Evolutionary conservation across 2,113 vertebrate genomes (phyloP).

Genomic region (Rhinoderma darwinii): DNA sequence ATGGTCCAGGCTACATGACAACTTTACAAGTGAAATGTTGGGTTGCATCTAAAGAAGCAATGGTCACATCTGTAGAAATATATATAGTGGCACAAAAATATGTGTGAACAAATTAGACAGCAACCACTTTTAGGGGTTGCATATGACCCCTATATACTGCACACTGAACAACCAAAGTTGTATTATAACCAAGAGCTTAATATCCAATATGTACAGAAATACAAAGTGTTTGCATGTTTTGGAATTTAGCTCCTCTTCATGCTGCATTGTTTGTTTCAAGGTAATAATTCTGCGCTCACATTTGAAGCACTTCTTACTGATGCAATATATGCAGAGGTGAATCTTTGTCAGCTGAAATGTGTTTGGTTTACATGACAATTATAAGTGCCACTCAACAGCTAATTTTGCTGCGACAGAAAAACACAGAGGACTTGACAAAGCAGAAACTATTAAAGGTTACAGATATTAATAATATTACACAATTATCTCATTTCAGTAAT

Average conservation of each 20-base stretch:
- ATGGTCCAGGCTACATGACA: too few species aligned
- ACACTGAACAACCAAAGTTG: too few species aligned
- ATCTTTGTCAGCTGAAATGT: slow-evolving; percentile 7
- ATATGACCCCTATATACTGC: too few species aligned
- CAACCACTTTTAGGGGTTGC: too few species aligned
- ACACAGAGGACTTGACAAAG: background rate
- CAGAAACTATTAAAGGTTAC: slow-evolving; percentile 16
- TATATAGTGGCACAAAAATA: too few species aligned
- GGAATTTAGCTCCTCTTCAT: background rate
- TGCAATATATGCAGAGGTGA: background rate
- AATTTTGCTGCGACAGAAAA: slow-evolving; percentile 24
- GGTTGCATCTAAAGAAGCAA: too few species aligned
- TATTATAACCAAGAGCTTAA: too few species aligned
- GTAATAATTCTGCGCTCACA: background rate
- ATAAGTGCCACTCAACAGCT: slow-evolving; percentile 13
- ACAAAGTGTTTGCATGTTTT: background rate
- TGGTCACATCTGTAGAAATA: too few species aligned
- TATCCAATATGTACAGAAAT: background rate
- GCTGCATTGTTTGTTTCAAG: background rate
- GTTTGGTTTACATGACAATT: slow-evolving; percentile 25
- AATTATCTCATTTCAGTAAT: slow-evolving; percentile 21
- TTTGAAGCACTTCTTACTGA: background rate
- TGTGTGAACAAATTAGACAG: too few species aligned
- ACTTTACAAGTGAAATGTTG: too few species aligned
- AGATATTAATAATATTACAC: background rate